A percentile compares a stretch with the other conserved stretches of the same genome.
phyloP scores from a whole-genome alignment of 1,140 invertebrate genomes.

The Cotesia typhae region DNA sequence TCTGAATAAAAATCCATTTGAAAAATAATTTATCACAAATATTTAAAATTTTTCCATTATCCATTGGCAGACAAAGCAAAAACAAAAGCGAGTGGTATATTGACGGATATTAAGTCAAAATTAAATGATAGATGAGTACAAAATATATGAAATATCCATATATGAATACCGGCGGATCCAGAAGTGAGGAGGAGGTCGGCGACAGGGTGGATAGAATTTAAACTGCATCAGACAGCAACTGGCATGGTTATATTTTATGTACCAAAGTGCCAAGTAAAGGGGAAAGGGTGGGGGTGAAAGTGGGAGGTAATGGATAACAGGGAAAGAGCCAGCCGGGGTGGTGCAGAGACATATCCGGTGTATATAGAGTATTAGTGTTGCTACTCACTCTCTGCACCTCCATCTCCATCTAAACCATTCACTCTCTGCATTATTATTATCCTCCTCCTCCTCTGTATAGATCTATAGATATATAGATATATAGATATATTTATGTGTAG shows the following conservation, averaged over 20 bases:
- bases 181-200: not conserved
- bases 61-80: too few relatives aligned
- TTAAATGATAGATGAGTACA: too few relatives aligned
- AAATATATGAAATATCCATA: not conserved
- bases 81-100: too few relatives aligned
- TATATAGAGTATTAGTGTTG: slow-evolving; percentile 16
- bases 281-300: slow-evolving; percentile 15
- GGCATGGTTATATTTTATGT: slow-evolving; percentile 42
- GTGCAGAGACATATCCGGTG: not conserved
- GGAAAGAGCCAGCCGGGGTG: not conserved
- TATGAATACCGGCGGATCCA: not conserved
- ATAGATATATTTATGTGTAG: too few relatives aligned
- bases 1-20: too few relatives aligned
- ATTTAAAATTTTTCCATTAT: too few relatives aligned
- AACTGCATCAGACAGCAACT: slow-evolving; percentile 41
- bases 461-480: too few relatives aligned
- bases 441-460: too few relatives aligned
- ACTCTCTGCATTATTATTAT: too few relatives aligned
- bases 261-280: slow-evolving; percentile 30
- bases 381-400: slow-evolving; percentile 29
- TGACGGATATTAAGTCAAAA: too few relatives aligned
- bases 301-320: slow-evolving; percentile 2
- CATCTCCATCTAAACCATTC: too few relatives aligned
- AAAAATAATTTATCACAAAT: too few relatives aligned
- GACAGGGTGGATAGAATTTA: slow-evolving; percentile 37